phyloP scores from a whole-genome alignment of 2,797 vertebrate genomes.

The Sebastes ruberrimus region DNA sequence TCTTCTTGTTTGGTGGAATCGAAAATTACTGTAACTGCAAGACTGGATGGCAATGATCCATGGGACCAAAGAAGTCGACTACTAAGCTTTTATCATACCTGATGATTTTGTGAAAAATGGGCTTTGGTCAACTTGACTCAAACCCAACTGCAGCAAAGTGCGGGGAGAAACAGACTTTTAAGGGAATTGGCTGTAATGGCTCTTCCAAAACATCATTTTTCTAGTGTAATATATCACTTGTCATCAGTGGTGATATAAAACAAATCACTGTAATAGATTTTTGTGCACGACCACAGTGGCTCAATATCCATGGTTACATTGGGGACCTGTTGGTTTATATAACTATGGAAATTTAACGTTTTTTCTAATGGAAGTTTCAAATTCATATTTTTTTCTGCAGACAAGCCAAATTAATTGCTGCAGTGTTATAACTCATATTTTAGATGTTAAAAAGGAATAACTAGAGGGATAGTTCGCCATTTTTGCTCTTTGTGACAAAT shows the following conservation, averaged over 20 bases:
- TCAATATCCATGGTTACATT: neutral
- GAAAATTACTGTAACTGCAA: constrained; percentile 32
- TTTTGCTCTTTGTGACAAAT: neutral
- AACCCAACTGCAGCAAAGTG: constrained; percentile 26
- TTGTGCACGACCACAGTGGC: neutral
- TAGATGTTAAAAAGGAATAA: neutral
- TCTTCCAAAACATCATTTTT: constrained; percentile 20
- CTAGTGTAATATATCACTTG: neutral
- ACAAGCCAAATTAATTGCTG: neutral
- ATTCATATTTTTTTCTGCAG: neutral
- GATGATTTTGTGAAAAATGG: constrained; percentile 58
- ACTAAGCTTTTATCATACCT: constrained; percentile 43
- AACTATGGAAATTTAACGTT: neutral
- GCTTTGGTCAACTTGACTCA: constrained; percentile 37
- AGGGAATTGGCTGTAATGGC: constrained; percentile 31
- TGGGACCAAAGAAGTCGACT: constrained; percentile 17
- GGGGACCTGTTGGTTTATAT: neutral
- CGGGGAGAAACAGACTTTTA: constrained; percentile 33
- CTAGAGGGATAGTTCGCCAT: neutral
- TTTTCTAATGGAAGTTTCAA: neutral
- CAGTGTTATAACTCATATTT: neutral
- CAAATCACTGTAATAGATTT: constrained; percentile 3
- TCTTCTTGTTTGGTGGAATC: constrained; percentile 36
- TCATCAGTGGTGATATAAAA: neutral
- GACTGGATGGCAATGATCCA: constrained; percentile 33